A percentile compares a stretch with the other conserved stretches of the same genome.
phyloP scores from a whole-genome alignment of 2,797 vertebrate species.

The Gobionotothen gibberifrons region DNA sequence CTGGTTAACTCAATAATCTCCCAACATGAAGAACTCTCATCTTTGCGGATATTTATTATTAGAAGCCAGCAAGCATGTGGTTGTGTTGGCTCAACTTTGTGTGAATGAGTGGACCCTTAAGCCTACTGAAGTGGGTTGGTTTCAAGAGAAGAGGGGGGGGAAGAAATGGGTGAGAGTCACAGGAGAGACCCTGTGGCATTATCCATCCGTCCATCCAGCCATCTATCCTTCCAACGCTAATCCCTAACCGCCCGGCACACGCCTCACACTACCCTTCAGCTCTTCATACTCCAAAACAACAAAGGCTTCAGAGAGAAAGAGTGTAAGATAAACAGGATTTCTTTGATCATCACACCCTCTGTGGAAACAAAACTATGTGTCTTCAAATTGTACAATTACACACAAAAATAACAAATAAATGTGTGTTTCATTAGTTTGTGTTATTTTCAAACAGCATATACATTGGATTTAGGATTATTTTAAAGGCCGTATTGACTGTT shows the following conservation, averaged over 20 bases:
- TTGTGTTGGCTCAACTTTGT: slow-evolving; percentile 22
- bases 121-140: slow-evolving; percentile 49
- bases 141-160: slow-evolving; percentile 28
- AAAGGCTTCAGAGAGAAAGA: slow-evolving; percentile 21
- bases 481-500: slow-evolving; percentile 16
- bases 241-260: slow-evolving; percentile 16
- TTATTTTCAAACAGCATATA: too few relatives aligned
- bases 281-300: slow-evolving; percentile 33
- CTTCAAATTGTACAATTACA: slow-evolving; percentile 1
- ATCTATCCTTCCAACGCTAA: slow-evolving; percentile 26
- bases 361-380: slow-evolving; percentile 6
- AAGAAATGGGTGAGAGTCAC: slow-evolving; percentile 14
- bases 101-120: slow-evolving; percentile 40
- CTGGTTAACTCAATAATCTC: slow-evolving; percentile 47
- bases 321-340: slow-evolving; percentile 12
- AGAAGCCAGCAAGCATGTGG: slow-evolving; percentile 4
- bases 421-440: slow-evolving; percentile 3
- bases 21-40: slow-evolving; percentile 34
- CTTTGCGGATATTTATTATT: slow-evolving; percentile 33
- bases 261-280: slow-evolving; percentile 41
- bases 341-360: slow-evolving; percentile 45
- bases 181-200: slow-evolving; percentile 26
- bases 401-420: neutral
- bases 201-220: slow-evolving; percentile 32
- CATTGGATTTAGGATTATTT: too few relatives aligned